A percentile compares a stretch with the other conserved stretches of the same genome.
Conservation (phyloP, 1,140 invertebrate species). For the Araneus ventricosus region DNA sequence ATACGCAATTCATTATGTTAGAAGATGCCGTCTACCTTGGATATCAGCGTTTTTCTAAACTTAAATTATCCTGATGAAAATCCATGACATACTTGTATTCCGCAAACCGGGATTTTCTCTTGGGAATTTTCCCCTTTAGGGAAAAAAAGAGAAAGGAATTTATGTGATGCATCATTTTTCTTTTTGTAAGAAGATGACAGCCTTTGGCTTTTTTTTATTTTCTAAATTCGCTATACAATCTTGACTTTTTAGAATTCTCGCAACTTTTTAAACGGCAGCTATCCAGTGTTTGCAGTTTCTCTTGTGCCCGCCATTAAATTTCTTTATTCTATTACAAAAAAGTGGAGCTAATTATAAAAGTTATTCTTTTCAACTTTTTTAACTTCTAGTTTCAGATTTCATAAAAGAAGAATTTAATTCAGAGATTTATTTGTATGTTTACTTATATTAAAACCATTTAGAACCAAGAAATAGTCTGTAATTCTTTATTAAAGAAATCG, state of each 20-base stretch:
- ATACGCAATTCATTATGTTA: constrained; percentile 17
- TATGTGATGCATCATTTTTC: constrained; percentile 22
- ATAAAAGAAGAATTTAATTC: too few species aligned
- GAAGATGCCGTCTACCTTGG: neutral
- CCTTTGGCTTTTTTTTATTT: neutral
- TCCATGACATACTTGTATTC: neutral
- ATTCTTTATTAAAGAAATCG: too few species aligned
- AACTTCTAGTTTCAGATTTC: neutral
- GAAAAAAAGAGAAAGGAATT: neutral
- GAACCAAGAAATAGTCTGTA: too few species aligned
- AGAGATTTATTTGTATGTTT: too few species aligned
- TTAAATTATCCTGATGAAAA: constrained; percentile 31
- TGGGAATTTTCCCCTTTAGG: neutral
- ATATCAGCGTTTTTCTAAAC: neutral
- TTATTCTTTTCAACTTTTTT: neutral
- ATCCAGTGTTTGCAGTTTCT: neutral
- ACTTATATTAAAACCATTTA: too few species aligned
- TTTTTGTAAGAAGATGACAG: constrained; percentile 8
- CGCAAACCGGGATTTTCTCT: neutral
- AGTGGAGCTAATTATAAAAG: neutral
- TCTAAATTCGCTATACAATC: neutral
- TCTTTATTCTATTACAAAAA: neutral
- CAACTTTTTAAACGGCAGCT: neutral
- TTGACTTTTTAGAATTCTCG: constrained; percentile 15
- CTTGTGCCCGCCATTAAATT: neutral